These are phyloP conservation scores for Notospermus geniculatus DNA, from an alignment of 1,140 invertebrate genomes.

Conservation along the genomic window DNA sequence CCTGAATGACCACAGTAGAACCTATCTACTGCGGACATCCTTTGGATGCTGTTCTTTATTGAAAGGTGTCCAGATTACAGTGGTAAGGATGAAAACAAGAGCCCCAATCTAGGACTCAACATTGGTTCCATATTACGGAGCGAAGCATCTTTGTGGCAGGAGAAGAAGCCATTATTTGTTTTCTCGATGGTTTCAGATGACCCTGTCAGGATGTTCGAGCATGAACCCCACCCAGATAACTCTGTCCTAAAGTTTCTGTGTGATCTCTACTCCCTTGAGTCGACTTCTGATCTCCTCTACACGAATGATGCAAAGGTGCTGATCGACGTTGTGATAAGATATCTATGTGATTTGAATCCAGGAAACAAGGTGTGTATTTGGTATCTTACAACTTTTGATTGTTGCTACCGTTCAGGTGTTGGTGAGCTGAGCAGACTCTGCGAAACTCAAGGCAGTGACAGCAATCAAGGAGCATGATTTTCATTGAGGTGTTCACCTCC, in stretches of 20 bases:
- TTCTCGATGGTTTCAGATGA: constrained; percentile 72
- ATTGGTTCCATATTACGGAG: too few species aligned
- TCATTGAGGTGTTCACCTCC: too few species aligned
- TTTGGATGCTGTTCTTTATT: neutral
- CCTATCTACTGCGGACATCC: too few species aligned
- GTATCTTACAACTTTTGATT: neutral
- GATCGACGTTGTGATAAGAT: constrained; percentile 85
- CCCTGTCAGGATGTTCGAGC: constrained; percentile 78
- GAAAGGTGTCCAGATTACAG: neutral
- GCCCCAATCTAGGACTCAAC: too few species aligned
- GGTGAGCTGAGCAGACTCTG: too few species aligned
- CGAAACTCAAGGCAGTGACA: too few species aligned
- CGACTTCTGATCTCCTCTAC: constrained; percentile 82
- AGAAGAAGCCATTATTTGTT: too few species aligned
- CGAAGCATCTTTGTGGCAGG: too few species aligned
- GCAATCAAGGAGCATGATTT: too few species aligned
- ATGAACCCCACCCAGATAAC: constrained; percentile 74
- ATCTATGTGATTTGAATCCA: constrained; percentile 82
- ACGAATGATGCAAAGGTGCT: constrained; percentile 90
- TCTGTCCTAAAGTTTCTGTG: constrained; percentile 84
- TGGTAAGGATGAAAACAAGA: neutral
- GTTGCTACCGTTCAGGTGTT: too few species aligned
- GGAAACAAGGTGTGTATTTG: constrained; percentile 70
- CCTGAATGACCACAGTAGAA: too few species aligned
- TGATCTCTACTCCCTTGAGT: constrained; percentile 74